Base-by-base conservation (phyloP, 2,888 invertebrate species). In the Drosophila neutralis region DNA sequence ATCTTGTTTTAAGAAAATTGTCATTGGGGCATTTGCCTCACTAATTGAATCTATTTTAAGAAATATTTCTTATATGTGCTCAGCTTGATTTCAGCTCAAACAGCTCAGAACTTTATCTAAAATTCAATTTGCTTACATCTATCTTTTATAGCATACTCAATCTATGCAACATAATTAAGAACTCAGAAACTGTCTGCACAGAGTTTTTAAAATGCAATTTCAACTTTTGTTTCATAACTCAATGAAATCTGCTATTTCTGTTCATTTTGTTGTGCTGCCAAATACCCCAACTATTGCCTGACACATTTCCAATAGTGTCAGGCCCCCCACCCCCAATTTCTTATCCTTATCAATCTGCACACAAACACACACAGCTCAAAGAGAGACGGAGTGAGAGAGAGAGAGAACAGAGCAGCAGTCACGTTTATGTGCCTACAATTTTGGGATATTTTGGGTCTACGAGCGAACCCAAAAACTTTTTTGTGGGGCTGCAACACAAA, bases 251-350 rank as follows among this genome's bases (percentile, higher is more conserved):
- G 4, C 24, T 21, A 54, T 65, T 58, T 40, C 27, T 15, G 40
- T 29, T n/a, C 59, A 33, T 0, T n/a, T 27, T 13, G 45, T 49
- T 71, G 62, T 29, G 21, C 56, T 48, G 27, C 5, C 66, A 56
- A 67, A 67, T 24, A 38, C 5, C 38, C 56, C 56, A 33, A 40
- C 49, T 67, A 67, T 57, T 57, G 40, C 49, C 80, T 83, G 84
- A 80, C 84, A 73, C 78, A 87, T 83, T 84, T 87, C 61, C 71
- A 87, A 84, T 82, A 59, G 66, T 52, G 66, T 45, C 61, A 59
- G 49, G 7, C 6, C 0, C 8, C 45, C 24, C 59, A 40, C 21
- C 21, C 21, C 21, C 29, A 15, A 21, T 13, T 27, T n/a, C 40
- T 40, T 60, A 57, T 45, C 57, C 63, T 62, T 53, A 70, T 70